phyloP scores from a whole-genome alignment of 2,797 vertebrate genomes.

The Rhinella marina region DNA sequence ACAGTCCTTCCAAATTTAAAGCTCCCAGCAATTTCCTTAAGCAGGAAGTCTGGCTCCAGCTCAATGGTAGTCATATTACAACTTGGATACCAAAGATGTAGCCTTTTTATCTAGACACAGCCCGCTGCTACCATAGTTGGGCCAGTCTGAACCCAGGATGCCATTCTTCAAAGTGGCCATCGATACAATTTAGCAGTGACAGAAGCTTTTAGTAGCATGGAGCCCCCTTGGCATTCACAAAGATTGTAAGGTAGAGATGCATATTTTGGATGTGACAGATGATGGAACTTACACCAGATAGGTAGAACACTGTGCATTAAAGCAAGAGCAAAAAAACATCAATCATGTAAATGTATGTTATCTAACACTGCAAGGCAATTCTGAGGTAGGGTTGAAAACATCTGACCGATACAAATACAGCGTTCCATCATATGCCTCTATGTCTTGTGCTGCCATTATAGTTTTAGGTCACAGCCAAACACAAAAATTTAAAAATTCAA shows the following conservation, averaged over 20 bases:
- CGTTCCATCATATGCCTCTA: constrained; percentile 33
- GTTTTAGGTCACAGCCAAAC: neutral
- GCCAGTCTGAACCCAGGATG: neutral
- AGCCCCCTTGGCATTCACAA: constrained; percentile 16
- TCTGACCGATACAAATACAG: constrained; percentile 5
- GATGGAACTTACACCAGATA: constrained; percentile 8
- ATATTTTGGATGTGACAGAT: neutral
- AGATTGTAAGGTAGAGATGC: neutral
- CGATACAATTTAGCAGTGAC: neutral
- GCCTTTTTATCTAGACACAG: neutral
- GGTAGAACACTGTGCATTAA: constrained; percentile 27
- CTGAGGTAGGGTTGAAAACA: constrained; percentile 56
- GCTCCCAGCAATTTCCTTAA: neutral
- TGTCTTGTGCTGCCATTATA: constrained; percentile 2
- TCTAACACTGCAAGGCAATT: constrained; percentile 47
- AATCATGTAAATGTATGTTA: constrained; percentile 10
- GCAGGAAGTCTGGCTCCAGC: neutral
- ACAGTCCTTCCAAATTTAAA: neutral
- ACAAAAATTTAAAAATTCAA: neutral
- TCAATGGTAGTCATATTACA: neutral
- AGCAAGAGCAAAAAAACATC: neutral
- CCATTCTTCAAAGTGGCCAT: neutral
- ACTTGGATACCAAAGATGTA: neutral
- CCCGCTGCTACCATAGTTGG: neutral
- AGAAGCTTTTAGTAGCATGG: neutral